Evolutionary conservation across 2,113 vertebrate genomes (phyloP), one percentile per base, ranked within the genome.

Genomic region (Eonycteris spelaea): DNA sequence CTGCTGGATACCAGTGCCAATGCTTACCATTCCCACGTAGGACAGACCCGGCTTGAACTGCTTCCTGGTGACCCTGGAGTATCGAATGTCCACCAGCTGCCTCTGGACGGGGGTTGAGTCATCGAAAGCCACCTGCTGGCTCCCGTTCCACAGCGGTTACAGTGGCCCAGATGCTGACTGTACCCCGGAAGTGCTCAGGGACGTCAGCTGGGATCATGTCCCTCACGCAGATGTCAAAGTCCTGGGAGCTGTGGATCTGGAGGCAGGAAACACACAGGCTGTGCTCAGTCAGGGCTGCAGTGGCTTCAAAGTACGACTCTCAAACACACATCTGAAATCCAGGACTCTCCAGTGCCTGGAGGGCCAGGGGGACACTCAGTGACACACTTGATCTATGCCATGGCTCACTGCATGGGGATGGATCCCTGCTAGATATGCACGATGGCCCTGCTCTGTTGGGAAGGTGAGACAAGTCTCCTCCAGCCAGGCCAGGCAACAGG

Each of bases 31-130:
- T 67, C 99, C 99, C 96, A 99, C 99, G 89, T 99, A 99, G 10
- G 99, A 99, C 95, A 99, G 98, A 35, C 99, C 99, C 0, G 99
- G 99, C 93, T 99, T 99, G 98, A 99, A 99, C 97, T 99, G 99
- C 87, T 99, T 99, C 57, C 99, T 98, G 3, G 99, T 99, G 93
- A 99, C 99, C 93, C 98, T 99, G 63, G 99, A 99, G 96, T 99
- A 99, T 75, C 98, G 99, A 97, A 99, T 98, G 91, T 99, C 99
- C 48, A 99, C 99, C 83, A 99, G 99, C 96, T 99, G 99, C 38
- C 99, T 99, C 96, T 99, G 99, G 79, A 99, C 99, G 0, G 99
- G 99, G 0, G 99, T 99, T 1, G 99, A 99, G 97, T 99, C 99
- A 5, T 99, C 99, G 67, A 99, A 99, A 0, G 98, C 99, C 22